phyloP scores from a whole-genome alignment of 1,140 invertebrate species.

The Euura saliciscinereae region DNA sequence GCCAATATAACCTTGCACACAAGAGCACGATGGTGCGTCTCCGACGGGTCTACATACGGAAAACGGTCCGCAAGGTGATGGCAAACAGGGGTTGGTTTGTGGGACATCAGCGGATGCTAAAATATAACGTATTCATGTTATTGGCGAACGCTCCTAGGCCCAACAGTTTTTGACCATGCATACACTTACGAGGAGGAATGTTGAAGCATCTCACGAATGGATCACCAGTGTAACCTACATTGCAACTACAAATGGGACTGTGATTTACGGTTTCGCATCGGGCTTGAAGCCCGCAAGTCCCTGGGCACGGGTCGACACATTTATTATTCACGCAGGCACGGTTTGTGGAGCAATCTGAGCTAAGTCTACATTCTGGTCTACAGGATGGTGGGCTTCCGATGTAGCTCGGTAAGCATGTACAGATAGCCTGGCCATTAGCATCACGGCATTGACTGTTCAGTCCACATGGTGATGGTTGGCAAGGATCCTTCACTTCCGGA shows the following conservation, averaged over 20 bases:
- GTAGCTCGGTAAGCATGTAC: conserved; percentile 68
- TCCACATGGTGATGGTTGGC: conserved; percentile 73
- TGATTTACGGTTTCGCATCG: conserved; percentile 61
- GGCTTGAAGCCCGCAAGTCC: conserved; percentile 62
- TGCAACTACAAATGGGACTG: conserved; percentile 61
- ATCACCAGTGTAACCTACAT: conserved; percentile 58
- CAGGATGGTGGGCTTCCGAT: conserved; percentile 71
- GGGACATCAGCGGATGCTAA: not conserved
- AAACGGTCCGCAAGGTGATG: conserved; percentile 56
- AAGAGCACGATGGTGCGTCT: conserved; percentile 53
- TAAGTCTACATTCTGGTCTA: conserved; percentile 69
- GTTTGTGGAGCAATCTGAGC: conserved; percentile 60
- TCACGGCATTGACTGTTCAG: conserved; percentile 70
- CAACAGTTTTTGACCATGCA: conserved; percentile 10
- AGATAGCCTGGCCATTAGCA: conserved; percentile 64
- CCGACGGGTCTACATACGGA: conserved; percentile 47
- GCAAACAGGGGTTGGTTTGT: conserved; percentile 37
- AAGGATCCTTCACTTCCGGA: conserved; percentile 60
- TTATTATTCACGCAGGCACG: conserved; percentile 57
- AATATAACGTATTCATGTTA: not conserved
- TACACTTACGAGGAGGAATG: conserved; percentile 55
- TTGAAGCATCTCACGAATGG: conserved; percentile 61
- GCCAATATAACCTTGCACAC: conserved; percentile 49
- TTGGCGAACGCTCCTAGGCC: not conserved
- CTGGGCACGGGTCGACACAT: conserved; percentile 63